Conservation (phyloP, 2,797 vertebrate genomes). For the Tachyglossus aculeatus region DNA sequence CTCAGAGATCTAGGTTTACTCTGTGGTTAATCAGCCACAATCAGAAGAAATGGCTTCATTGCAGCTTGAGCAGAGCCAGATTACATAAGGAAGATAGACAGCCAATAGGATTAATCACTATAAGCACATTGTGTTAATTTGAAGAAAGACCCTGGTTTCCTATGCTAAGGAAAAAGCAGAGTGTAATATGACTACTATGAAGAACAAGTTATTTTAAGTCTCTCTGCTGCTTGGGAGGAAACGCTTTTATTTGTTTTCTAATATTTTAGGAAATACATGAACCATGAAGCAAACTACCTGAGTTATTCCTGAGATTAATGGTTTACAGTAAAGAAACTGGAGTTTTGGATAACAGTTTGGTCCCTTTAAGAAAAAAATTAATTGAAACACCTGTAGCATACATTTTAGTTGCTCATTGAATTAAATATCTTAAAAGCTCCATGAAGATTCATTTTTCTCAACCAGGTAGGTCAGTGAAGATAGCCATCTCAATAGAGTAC, state of each 20-base stretch:
- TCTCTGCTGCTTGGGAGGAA: conserved; percentile 25
- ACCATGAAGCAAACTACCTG: background rate
- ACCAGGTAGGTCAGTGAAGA: background rate
- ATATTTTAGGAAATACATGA: conserved; percentile 30
- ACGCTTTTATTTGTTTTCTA: conserved; percentile 48
- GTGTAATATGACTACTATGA: conserved; percentile 44
- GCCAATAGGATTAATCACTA: conserved; percentile 64
- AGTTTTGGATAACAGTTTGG: background rate
- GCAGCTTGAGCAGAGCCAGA: conserved; percentile 88
- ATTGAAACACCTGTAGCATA: too few species aligned
- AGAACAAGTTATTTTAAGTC: conserved; percentile 44
- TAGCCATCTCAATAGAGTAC: background rate
- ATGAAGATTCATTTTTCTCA: background rate
- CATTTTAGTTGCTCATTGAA: background rate
- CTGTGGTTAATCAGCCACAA: conserved; percentile 93
- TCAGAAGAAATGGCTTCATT: conserved; percentile 91
- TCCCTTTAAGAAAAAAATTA: too few species aligned
- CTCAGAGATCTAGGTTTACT: conserved; percentile 72
- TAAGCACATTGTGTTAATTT: conserved; percentile 76
- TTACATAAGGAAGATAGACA: conserved; percentile 72
- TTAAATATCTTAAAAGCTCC: background rate
- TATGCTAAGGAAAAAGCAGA: conserved; percentile 52
- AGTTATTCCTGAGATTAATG: background rate
- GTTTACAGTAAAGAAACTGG: background rate
- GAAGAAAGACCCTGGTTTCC: conserved; percentile 69